Evolutionary conservation across 2,888 invertebrate genomes (phyloP).

Genomic region (Drosophila neotestacea): DNA sequence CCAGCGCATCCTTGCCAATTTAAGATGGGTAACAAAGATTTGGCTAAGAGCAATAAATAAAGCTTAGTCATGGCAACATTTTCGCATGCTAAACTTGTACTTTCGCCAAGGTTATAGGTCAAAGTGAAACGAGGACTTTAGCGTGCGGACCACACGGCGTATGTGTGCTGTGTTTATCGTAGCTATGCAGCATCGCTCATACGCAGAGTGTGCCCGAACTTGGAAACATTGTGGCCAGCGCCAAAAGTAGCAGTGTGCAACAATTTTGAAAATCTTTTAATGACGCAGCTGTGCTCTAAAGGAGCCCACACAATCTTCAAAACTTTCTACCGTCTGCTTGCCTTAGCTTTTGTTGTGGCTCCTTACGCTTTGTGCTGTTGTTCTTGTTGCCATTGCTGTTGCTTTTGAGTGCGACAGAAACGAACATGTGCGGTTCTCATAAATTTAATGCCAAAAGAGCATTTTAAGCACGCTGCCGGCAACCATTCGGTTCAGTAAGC

Average conservation of each 20-base stretch:
- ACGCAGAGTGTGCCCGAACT: constrained; percentile 15
- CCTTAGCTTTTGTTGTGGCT: constrained; percentile 36
- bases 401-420: constrained; percentile 49
- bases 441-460: constrained; percentile 77
- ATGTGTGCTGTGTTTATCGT: constrained; percentile 50
- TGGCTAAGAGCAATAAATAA: constrained; percentile 65
- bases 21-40: constrained; percentile 20
- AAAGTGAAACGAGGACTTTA: constrained; percentile 13
- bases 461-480: constrained; percentile 69
- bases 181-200: constrained; percentile 29
- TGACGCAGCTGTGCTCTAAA: constrained; percentile 72
- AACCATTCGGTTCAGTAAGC: constrained; percentile 53
- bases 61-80: constrained; percentile 24
- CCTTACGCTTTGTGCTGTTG: constrained; percentile 8
- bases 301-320: constrained; percentile 59
- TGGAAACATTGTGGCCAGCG: constrained; percentile 55
- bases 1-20: constrained; percentile 18
- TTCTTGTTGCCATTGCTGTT: constrained; percentile 16
- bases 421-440: constrained; percentile 77
- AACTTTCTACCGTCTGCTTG: constrained; percentile 64
- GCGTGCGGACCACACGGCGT: constrained; percentile 37
- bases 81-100: constrained; percentile 17
- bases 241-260: constrained; percentile 55
- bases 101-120: constrained; percentile 32
- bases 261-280: constrained; percentile 75